phyloP scores from a whole-genome alignment of 2,113 vertebrate genomes.

The Terrapene triunguis region DNA sequence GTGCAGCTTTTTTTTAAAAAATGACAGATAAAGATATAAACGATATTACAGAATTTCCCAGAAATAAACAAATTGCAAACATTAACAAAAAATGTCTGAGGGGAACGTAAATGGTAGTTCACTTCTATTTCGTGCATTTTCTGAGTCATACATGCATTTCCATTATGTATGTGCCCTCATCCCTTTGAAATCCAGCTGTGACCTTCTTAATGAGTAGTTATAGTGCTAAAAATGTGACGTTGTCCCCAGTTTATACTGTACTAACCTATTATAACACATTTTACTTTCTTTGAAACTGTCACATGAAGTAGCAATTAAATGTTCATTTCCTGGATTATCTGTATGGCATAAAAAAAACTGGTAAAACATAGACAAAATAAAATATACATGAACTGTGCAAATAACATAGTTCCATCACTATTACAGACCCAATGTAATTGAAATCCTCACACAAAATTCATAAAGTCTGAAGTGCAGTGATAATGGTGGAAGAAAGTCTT shows the following conservation, averaged over 20 bases:
- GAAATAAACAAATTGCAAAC: background rate
- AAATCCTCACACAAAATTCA: background rate
- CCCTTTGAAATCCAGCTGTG: background rate
- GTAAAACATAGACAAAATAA: background rate
- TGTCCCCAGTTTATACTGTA: background rate
- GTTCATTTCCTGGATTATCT: background rate
- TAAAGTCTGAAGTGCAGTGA: background rate
- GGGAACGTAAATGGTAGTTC: background rate
- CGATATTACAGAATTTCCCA: background rate
- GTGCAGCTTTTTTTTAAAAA: background rate
- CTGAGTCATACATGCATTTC: background rate
- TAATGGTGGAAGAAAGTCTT: background rate
- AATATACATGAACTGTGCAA: background rate
- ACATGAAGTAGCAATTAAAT: fast-evolving
- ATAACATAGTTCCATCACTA: background rate
- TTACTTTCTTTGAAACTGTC: background rate
- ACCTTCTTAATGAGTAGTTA: background rate
- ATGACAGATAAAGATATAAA: background rate
- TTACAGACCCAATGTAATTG: background rate
- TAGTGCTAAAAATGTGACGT: background rate
- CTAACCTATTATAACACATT: background rate
- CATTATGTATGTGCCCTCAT: background rate
- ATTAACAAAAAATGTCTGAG: background rate
- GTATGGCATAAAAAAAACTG: background rate
- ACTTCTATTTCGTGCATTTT: background rate